Conservation (phyloP, 2,888 invertebrate genomes). For the Philopedon plagiatum region DNA sequence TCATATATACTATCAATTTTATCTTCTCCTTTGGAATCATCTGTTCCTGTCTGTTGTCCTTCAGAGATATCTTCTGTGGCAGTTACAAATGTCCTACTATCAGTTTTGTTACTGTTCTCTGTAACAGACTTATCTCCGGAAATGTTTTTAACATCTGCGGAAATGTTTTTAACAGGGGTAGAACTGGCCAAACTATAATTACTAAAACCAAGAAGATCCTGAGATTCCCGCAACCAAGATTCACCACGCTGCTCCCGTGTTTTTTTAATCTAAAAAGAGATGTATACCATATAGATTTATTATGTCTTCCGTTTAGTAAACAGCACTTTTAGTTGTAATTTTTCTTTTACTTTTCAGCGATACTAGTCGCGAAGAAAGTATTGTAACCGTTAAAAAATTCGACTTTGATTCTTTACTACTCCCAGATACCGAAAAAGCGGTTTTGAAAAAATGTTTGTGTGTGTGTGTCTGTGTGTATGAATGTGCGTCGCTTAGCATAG, state of each 20-base stretch:
- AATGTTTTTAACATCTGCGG: not conserved
- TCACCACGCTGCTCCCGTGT: constrained; percentile 74
- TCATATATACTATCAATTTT: not conserved
- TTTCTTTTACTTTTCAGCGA: too few species aligned
- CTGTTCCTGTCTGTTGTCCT: too few species aligned
- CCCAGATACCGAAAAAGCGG: too few species aligned
- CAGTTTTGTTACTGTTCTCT: not conserved
- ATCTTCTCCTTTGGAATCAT: constrained; percentile 26
- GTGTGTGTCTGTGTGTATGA: too few species aligned
- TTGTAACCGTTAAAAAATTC: too few species aligned
- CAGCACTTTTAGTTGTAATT: too few species aligned
- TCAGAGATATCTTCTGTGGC: too few species aligned
- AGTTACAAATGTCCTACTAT: not conserved
- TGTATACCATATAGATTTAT: not conserved
- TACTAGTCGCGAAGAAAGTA: too few species aligned
- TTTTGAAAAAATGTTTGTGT: too few species aligned
- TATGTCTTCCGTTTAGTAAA: too few species aligned
- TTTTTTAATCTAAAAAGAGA: constrained; percentile 67
- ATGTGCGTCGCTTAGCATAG: too few species aligned
- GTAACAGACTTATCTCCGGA: not conserved
- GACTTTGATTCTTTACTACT: too few species aligned
- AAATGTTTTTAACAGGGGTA: constrained; percentile 46
- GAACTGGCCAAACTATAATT: constrained; percentile 52
- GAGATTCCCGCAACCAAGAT: constrained; percentile 74
- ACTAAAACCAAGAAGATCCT: constrained; percentile 72